phyloP scores from a whole-genome alignment of 2,888 invertebrate species.

The Andrena camellia region DNA sequence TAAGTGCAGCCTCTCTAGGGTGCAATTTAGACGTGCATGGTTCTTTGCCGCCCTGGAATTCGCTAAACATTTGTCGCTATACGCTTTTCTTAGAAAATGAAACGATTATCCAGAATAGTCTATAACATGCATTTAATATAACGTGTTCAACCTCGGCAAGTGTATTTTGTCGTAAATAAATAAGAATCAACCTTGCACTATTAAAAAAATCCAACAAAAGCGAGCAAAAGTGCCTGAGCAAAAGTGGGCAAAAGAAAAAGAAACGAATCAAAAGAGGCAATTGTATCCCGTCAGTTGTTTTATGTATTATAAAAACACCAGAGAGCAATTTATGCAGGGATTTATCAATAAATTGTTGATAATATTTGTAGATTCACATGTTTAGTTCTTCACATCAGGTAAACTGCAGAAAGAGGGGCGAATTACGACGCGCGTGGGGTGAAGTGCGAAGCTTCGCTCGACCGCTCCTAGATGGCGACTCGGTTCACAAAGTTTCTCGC shows the following conservation, averaged over 20 bases:
- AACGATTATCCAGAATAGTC: background rate
- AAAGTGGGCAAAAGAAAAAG: no score
- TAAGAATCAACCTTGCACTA: background rate
- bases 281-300: background rate
- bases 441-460: background rate
- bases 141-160: no score
- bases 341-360: background rate
- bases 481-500: constrained; percentile 34
- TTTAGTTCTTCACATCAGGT: background rate
- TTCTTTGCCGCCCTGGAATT: background rate
- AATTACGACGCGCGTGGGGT: background rate
- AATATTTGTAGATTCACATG: constrained; percentile 6
- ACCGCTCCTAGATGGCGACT: constrained; percentile 36
- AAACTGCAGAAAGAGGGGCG: background rate
- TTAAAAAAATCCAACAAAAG: background rate
- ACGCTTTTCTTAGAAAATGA: background rate
- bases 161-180: background rate
- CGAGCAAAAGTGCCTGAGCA: no score
- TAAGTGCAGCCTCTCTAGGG: background rate
- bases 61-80: background rate
- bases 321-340: background rate
- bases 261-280: background rate
- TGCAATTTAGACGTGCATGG: constrained; percentile 7
- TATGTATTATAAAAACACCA: background rate
- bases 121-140: background rate